Evolutionary conservation across 2,797 vertebrate species (phyloP), one percentile per base, ranked within the genome.

Genomic region (Coracias cyanogaster): DNA sequence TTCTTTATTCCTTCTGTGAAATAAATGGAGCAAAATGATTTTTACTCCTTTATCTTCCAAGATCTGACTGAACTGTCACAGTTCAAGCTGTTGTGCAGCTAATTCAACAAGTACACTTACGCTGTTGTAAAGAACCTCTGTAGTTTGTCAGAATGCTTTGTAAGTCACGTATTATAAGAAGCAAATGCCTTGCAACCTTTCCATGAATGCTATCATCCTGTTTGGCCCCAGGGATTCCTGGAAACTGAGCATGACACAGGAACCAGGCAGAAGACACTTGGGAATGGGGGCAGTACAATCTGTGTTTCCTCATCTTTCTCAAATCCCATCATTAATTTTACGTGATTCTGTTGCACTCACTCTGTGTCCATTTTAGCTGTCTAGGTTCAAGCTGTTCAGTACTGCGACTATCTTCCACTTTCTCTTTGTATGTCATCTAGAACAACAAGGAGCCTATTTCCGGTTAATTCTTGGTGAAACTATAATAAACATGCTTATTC

Each of bases 71-170:
- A 41, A 54, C 12, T 1, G 1, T 54, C 24, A 29, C 46, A 33
- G 55, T 41, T 22, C 52, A 61, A 87, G 18, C 28, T 61, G 48
- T 31, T 62, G 51, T 82, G 87, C 60, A 76, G 41, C 8, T 82
- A 54, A 46, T 41, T 67, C 73, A 81, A 12, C 24, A 73, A 70
- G 20, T 33, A 31, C 33, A 37, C 78, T 62, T 48, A 37, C 29
- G 17, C 18, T 13, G 20, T 22, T 57, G 12, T 25, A 72, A 73
- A 58, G 11, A 76, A 43, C 4, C 14, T 65, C 41, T 0, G 0
- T 55, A 35, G 29, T 48, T 62, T 52, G 13, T 64, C 61, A 80
- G 1, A 12, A n/a, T 31, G 35, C 15, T 90, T 74, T 48, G 10
- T 25, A 71, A 45, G 41, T 12, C n/a, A 86, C 3, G 0, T 18